A percentile compares a stretch with the other conserved stretches of the same genome.
Evolutionary conservation across 2,797 vertebrate species (phyloP).

Genomic region (Okamejei kenojei): DNA sequence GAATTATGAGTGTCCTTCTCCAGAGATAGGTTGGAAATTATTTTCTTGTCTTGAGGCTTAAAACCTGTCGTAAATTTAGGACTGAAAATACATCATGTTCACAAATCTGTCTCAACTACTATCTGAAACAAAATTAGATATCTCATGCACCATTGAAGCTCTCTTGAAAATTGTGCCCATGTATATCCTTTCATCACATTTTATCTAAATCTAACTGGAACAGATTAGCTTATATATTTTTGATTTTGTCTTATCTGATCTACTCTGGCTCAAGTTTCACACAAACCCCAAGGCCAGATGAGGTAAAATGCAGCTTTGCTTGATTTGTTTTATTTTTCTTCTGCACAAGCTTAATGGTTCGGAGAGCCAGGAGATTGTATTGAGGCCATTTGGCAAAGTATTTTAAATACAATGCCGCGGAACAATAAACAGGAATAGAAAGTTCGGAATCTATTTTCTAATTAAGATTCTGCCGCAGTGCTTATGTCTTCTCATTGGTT

Average conservation of each 20-base stretch:
- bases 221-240: neutral
- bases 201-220: constrained; percentile 29
- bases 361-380: neutral
- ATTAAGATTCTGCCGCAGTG: constrained; percentile 16
- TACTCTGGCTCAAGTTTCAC: neutral
- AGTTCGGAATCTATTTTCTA: neutral
- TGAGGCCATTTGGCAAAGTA: neutral
- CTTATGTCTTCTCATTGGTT: neutral
- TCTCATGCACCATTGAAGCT: neutral
- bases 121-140: constrained; percentile 29
- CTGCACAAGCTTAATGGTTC: neutral
- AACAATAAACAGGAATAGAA: neutral
- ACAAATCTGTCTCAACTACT: constrained; percentile 28
- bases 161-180: constrained; percentile 19
- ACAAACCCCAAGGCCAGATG: neutral
- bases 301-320: neutral
- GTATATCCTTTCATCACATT: constrained; percentile 7
- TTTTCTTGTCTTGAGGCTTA: constrained; percentile 27
- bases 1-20: constrained; percentile 4
- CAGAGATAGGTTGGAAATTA: constrained; percentile 11
- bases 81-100: constrained; percentile 24
- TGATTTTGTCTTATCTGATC: neutral
- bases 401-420: neutral
- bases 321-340: constrained; percentile 13
- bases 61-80: constrained; percentile 15